Percentiles rank a stretch among this genome's conserved stretches.
These are phyloP conservation scores for Ophthalmolycus amberensis DNA, from an alignment of 2,113 vertebrate species.

Conservation along the genomic window DNA sequence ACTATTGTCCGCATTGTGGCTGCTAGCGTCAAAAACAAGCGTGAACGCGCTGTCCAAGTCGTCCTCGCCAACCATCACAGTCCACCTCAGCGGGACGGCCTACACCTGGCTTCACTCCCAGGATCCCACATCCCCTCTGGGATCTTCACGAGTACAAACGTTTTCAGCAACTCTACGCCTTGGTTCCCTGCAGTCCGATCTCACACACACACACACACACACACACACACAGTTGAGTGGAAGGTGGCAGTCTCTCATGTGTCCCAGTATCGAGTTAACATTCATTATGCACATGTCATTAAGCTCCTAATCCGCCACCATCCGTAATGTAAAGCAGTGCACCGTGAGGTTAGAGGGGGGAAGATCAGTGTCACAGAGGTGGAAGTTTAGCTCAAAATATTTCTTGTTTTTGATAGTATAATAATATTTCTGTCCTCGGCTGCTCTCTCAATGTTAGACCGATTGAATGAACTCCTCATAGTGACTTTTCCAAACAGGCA, in stretches of 20 bases:
- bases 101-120: constrained; percentile 14
- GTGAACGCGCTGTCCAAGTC: neutral
- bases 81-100: neutral
- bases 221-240: constrained; percentile 17
- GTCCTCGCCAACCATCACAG: neutral
- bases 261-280: constrained; percentile 55
- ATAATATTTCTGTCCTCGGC: neutral
- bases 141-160: neutral
- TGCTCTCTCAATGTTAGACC: constrained; percentile 5
- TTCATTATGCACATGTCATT: constrained; percentile 61
- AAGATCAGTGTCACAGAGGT: neutral
- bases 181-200: neutral
- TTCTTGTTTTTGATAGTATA: neutral
- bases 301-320: constrained; percentile 46
- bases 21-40: neutral
- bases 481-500: constrained; percentile 36
- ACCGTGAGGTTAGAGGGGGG: neutral
- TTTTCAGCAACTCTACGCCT: neutral
- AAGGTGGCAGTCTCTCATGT: constrained; percentile 25
- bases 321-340: constrained; percentile 40
- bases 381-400: neutral
- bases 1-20: neutral
- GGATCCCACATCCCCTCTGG: neutral
- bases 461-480: constrained; percentile 3
- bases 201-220: neutral